Evolutionary conservation across 2,113 vertebrate species (phyloP), one percentile per base, ranked within the genome.

Genomic region (Saguinus imperator): DNA sequence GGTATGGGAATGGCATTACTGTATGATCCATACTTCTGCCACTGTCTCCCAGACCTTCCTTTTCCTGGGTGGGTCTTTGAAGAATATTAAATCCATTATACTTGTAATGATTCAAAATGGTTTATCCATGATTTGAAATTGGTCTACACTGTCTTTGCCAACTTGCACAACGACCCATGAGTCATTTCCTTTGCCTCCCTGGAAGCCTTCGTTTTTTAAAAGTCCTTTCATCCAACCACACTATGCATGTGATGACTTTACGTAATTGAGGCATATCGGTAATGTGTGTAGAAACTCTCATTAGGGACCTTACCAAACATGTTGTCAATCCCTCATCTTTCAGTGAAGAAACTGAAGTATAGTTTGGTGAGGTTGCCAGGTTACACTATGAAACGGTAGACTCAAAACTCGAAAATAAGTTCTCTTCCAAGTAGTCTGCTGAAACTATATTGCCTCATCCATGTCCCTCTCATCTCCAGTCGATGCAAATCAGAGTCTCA

Each of bases 151-250:
- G 29, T 58, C 66, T 95, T 96, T 89, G 61, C 55, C 79, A 95
- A n/a, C 17, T 29, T 80, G 8, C 32, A 83, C 29, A 89, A 79
- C 61, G 21, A 80, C 37, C 45, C 13, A 81, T 86, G 70, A 87
- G 66, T 95, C 93, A 84, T 77, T 95, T 89, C 45, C 79, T 91
- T 93, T 93, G 35, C 75, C 40, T 94, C 16, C 57, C 35, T 14
- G 35, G 45, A 92, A 96, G 50, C 32, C 37, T 29, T 64, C 17
- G 1, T 57, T 85, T 73, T 93, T 66, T 50, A 40, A 6, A 73
- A 92, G 83, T 93, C 20, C 13, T 95, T 89, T 75, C 18, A 58
- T 83, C n/a, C 17, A 75, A 90, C 76, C 43, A 68, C 73, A 58
- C 89, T 70, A 75, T 16, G 52, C 48, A 68, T 35, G 43, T 52